Conservation (phyloP, 2,888 invertebrate genomes). For the Chouioia cunea region DNA sequence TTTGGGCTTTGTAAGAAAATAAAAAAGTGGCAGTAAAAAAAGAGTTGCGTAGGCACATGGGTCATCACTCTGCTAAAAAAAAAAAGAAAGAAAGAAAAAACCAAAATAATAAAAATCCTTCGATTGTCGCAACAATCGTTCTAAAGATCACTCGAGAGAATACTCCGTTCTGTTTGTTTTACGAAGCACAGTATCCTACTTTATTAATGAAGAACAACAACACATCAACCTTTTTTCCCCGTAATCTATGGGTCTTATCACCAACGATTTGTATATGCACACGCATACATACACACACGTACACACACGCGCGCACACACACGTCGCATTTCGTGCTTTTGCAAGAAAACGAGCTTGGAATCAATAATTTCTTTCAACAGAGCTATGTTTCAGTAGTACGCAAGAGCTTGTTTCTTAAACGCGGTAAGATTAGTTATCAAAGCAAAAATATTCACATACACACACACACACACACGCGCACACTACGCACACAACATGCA, state of each 20-base stretch:
- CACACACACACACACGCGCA: constrained; percentile 24
- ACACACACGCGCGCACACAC: too few relatives aligned
- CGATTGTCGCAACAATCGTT: too few relatives aligned
- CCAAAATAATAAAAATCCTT: too few relatives aligned
- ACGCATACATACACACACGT: too few relatives aligned
- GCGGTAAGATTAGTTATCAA: constrained; percentile 27
- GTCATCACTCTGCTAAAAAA: constrained; percentile 35
- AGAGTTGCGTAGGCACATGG: constrained; percentile 43
- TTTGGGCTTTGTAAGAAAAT: background rate
- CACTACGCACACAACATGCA: background rate
- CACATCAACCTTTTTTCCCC: constrained; percentile 1
- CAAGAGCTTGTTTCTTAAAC: background rate
- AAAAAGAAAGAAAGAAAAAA: too few relatives aligned
- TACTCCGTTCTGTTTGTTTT: too few relatives aligned
- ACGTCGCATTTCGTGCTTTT: too few relatives aligned
- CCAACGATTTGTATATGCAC: constrained; percentile 23
- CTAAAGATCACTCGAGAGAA: too few relatives aligned
- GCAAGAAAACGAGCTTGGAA: background rate
- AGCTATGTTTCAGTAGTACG: constrained; percentile 55
- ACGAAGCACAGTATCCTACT: too few relatives aligned
- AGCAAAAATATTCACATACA: constrained; percentile 26
- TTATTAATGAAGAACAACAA: too few relatives aligned
- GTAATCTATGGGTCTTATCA: constrained; percentile 36
- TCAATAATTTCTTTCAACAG: constrained; percentile 51
- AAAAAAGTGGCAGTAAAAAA: background rate